Percentiles rank a stretch among this genome's conserved stretches.
These are phyloP conservation scores for Crenuchus spilurus DNA, from an alignment of 2,797 vertebrate genomes.

Conservation along the genomic window DNA sequence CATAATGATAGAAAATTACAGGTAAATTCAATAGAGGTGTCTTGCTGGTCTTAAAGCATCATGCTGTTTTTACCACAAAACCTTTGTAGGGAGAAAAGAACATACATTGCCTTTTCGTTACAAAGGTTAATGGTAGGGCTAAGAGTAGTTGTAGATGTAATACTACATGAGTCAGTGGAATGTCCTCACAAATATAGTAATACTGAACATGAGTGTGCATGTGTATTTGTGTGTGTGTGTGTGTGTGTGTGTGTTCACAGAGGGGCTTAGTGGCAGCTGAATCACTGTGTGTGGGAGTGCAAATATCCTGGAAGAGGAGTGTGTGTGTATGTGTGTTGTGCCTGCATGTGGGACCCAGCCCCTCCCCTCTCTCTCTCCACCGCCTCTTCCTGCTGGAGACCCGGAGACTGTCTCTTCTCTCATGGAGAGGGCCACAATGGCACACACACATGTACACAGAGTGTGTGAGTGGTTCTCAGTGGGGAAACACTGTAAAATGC, in stretches of 20 bases:
- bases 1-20: too few relatives aligned
- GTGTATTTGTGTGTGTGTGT: constrained; percentile 16
- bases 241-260: constrained; percentile 29
- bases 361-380: constrained; percentile 48
- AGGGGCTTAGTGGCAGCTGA: constrained; percentile 61
- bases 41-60: too few relatives aligned
- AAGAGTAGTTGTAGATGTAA: constrained; percentile 1
- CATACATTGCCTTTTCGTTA: too few relatives aligned
- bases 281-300: constrained; percentile 67
- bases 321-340: constrained; percentile 46
- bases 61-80: too few relatives aligned
- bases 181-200: too few relatives aligned
- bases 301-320: constrained; percentile 67
- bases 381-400: constrained; percentile 50
- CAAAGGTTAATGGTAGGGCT: too few relatives aligned
- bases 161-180: too few relatives aligned
- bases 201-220: too few relatives aligned
- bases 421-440: background rate
- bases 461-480: background rate
- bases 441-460: constrained; percentile 27
- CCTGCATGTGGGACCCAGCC: constrained; percentile 56
- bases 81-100: too few relatives aligned
- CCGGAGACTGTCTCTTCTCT: constrained; percentile 24
- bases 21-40: too few relatives aligned
- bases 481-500: constrained; percentile 30